Evolutionary conservation across 1,140 invertebrate genomes (phyloP), one percentile per base, ranked within the genome.

Genomic region (Drosophila chauvacae): DNA sequence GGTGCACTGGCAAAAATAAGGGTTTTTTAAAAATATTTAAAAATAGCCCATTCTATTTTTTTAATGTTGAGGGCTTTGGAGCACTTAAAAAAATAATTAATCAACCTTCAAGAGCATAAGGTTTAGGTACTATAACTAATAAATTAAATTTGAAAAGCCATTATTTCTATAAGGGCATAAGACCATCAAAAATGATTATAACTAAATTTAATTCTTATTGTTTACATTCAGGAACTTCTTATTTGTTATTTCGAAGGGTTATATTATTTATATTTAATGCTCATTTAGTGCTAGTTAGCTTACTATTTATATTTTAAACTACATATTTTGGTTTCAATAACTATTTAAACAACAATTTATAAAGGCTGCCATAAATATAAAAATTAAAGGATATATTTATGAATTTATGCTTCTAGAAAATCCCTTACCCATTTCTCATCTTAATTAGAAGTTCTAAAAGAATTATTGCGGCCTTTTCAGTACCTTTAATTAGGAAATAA

Each of bases 401-500:
- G 20, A 45, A 48, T 26, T 26, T 48, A 26, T 48, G 13, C 14
- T 26, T 16, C 1, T 7, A 18, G 10, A 30, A 50, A 51, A 16
- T 23, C 18, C 18, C 3, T 11, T 23, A 37, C 14, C 33, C 23
- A 55, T 55, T 55, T 55, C 30, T 23, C 18, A 23, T 23, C 37
- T 16, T 55, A 55, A 23, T 55, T 55, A 55, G 20, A 37, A 23
- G 0, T 37, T 37, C 4, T 10, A 37, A 23, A 23, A 55, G 33
- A 55, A 37, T 55, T 55, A 55, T 55, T 3, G 33, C 13, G 11
- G 14, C 33, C 20, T 13, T 16, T 53, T 55, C 4, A n/a, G n/a
- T 16, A 33, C 9, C n/a, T 33, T 63, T 63, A 63, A 63, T 63
- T 56, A 33, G 35, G 7, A 57, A 63, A 55, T 57, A 56, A 16